Evolutionary conservation across 2,797 vertebrate genomes (phyloP), one percentile per base, ranked within the genome.

Genomic region (Phataginus tetradactyla): DNA sequence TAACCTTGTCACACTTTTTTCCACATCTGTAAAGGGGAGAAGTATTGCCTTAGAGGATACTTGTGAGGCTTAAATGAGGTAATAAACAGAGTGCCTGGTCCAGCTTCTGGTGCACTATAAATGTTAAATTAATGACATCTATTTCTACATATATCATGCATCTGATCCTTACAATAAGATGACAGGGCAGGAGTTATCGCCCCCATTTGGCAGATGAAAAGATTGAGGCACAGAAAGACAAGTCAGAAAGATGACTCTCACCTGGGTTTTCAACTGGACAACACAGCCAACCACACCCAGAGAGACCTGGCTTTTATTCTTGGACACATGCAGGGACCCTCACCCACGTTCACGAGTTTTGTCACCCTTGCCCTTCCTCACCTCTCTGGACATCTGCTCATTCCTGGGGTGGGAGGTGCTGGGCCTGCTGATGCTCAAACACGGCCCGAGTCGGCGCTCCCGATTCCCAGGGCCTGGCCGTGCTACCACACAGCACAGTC

Each of bases 341-440:
- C 23, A 8, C 5, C 9, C 34, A 74, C 51, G 69, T 64, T 83
- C 51, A 0, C 80, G 74, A 63, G 13, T 13, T 34, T 89, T 55
- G 32, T 59, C 7, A 83, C 20, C 3, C 0, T 1, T 51, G 2
- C 0, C 7, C 4, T 4, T 29, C 20, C 6, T 3, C n/a, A 49
- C 39, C 7, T 39, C 14, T 25, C 25, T 29, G 18, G 10, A 27
- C 21, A 23, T 17, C 27, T 86, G 37, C 15, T 74, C 11, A 7
- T n/a, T 69, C 27, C 11, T 14, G 23, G 42, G 15, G 11, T 39
- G 5, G 57, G 32, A 69, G 27, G 12, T 53, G 2, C 29, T 69
- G 25, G 27, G 37, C 17, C 64, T 86, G 27, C 37, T 69, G 17
- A 55, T 4, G 12, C 21, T 12, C 0, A 2, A 11, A 45, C 45